phyloP scores from a whole-genome alignment of 2,113 vertebrate genomes.

The Proteles cristata region DNA sequence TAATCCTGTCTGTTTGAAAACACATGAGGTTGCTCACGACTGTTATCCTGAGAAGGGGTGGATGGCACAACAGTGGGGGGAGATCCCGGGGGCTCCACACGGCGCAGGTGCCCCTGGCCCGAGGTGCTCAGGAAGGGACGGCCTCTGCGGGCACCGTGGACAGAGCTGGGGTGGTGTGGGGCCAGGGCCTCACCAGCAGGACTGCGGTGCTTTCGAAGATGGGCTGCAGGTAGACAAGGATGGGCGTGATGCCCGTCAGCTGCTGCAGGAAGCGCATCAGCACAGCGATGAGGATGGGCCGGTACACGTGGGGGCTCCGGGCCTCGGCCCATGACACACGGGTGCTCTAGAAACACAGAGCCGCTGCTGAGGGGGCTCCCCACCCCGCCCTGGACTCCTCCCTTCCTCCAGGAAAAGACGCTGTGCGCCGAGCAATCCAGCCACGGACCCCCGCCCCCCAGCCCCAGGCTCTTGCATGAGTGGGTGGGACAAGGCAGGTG shows the following conservation, averaged over 20 bases:
- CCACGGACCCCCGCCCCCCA: neutral
- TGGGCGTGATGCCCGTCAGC: conserved; percentile 94
- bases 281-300: conserved; percentile 91
- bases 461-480: neutral
- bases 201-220: conserved; percentile 91
- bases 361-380: neutral
- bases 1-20: neutral
- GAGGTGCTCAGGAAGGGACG: fast-evolving
- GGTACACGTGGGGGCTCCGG: conserved; percentile 88
- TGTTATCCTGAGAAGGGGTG: neutral
- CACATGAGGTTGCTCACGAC: fast-evolving
- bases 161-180: fast-evolving
- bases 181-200: conserved; percentile 86
- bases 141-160: fast-evolving
- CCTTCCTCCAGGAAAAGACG: neutral
- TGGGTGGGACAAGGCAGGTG: neutral
- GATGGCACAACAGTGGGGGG: fast-evolving
- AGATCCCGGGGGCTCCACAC: fast-evolving
- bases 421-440: neutral
- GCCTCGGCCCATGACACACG: conserved; percentile 87
- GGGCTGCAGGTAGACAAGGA: conserved; percentile 94
- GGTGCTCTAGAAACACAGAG: conserved; percentile 76
- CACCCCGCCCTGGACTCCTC: neutral
- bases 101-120: fast-evolving
- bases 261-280: conserved; percentile 97